A percentile compares a stretch with the other conserved stretches of the same genome.
These are phyloP conservation scores for Polia nebulosa DNA, from an alignment of 2,888 invertebrate species.

Conservation along the genomic window DNA sequence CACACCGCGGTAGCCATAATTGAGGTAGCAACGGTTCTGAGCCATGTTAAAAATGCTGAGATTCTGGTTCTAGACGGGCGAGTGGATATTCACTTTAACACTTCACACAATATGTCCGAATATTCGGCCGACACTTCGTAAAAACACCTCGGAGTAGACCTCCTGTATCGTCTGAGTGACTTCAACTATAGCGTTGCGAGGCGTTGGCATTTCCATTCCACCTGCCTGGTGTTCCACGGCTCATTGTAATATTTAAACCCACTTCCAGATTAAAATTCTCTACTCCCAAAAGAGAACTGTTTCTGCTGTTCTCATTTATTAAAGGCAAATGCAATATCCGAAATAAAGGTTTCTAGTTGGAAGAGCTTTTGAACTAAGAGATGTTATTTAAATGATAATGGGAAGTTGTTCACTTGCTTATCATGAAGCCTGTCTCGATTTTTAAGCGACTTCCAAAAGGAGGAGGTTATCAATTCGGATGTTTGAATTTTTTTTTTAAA, in stretches of 20 bases:
- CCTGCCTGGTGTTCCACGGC: constrained; percentile 33
- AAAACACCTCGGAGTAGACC: too few relatives aligned
- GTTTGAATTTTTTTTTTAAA: too few relatives aligned
- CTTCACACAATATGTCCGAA: too few relatives aligned
- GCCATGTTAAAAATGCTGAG: too few relatives aligned
- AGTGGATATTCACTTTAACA: too few relatives aligned
- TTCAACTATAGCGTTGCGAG: constrained; percentile 1
- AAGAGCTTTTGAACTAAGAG: constrained; percentile 7
- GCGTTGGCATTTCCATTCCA: constrained; percentile 49
- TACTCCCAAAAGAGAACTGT: constrained; percentile 54
- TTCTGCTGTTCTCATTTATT: constrained; percentile 46
- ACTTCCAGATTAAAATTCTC: constrained; percentile 59
- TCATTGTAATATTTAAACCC: constrained; percentile 60
- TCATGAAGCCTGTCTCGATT: too few relatives aligned
- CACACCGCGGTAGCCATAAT: too few relatives aligned
- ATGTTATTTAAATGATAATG: constrained; percentile 23
- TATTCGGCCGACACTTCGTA: too few relatives aligned
- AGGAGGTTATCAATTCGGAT: too few relatives aligned
- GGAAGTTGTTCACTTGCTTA: background rate
- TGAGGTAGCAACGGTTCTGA: too few relatives aligned
- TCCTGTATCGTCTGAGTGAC: constrained; percentile 25
- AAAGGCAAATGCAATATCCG: constrained; percentile 43
- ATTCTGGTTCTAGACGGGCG: too few relatives aligned
- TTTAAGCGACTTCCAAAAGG: too few relatives aligned
- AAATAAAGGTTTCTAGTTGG: constrained; percentile 28